phyloP scores from a whole-genome alignment of 37 sponge, comb jelly and placozoan genomes.

The Agelas oroides region DNA sequence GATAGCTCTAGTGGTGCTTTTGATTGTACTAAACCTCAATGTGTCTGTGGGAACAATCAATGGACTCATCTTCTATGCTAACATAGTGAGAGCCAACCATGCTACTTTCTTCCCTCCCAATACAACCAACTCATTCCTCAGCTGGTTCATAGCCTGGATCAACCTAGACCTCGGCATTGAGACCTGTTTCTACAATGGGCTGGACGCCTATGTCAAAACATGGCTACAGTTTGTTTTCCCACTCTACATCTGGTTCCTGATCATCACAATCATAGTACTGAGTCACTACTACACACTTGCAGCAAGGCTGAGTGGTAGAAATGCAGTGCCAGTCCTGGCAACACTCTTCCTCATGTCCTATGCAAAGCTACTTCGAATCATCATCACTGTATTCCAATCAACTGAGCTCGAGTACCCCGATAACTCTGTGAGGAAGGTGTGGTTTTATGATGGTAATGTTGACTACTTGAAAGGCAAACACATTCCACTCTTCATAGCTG shows the following conservation, averaged over 20 bases:
- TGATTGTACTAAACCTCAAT: too few species aligned
- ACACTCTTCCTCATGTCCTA: conserved; percentile 39
- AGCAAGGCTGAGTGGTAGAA: conserved; percentile 1
- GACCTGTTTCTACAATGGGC: conserved; percentile 14
- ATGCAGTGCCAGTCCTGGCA: conserved; percentile 34
- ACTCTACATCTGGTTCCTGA: conserved; percentile 7
- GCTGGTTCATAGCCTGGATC: conserved; percentile 12
- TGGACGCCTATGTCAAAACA: conserved; percentile 7
- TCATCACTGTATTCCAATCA: not conserved
- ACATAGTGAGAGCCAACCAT: too few species aligned
- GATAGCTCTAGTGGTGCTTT: not conserved
- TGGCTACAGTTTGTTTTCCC: conserved; percentile 41
- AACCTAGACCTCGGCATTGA: conserved; percentile 20
- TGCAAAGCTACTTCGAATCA: conserved; percentile 22
- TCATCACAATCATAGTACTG: not conserved
- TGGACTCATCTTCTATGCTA: too few species aligned
- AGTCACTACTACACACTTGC: not conserved
- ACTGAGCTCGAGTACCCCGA: not conserved
- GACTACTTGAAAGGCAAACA: conserved; percentile 17
- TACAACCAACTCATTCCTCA: not conserved
- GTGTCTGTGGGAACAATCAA: too few species aligned
- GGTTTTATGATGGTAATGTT: conserved; percentile 31
- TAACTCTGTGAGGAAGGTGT: not conserved
- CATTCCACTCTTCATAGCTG: not conserved
- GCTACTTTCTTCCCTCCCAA: too few species aligned